Conservation (phyloP, 2,797 vertebrate species). For the Enteromius argenteus region DNA sequence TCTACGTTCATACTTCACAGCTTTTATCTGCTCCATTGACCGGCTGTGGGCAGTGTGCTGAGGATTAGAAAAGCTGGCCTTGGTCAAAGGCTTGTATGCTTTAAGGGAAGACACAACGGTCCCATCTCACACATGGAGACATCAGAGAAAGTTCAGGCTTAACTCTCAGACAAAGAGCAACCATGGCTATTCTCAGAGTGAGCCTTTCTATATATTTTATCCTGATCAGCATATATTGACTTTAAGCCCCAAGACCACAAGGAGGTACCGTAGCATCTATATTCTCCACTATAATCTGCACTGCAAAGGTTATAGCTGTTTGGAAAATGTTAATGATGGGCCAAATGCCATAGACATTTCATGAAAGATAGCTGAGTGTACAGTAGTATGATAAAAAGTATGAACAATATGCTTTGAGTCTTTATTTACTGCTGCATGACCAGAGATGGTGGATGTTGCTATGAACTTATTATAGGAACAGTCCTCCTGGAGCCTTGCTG, state of each 20-base stretch:
- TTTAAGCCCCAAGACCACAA: background rate
- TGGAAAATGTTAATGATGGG: slow-evolving; percentile 51
- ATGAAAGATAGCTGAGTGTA: slow-evolving; percentile 41
- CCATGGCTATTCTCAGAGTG: background rate
- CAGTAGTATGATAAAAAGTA: slow-evolving; percentile 15
- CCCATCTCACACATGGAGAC: slow-evolving; percentile 13
- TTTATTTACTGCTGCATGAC: slow-evolving; percentile 28
- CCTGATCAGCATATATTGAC: slow-evolving; percentile 48
- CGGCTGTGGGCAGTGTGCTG: slow-evolving; percentile 29
- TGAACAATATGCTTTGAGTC: slow-evolving; percentile 19
- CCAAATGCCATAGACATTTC: slow-evolving; percentile 29
- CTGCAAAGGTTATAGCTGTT: slow-evolving; percentile 49
- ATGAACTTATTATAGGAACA: slow-evolving; percentile 6
- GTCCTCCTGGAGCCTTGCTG: slow-evolving; percentile 14
- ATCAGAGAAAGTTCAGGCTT: slow-evolving; percentile 34
- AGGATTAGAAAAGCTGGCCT: slow-evolving; percentile 38
- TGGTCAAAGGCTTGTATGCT: slow-evolving; percentile 38
- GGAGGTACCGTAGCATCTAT: slow-evolving; percentile 23
- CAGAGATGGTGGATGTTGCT: background rate
- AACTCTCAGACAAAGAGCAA: slow-evolving; percentile 35
- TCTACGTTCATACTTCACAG: background rate
- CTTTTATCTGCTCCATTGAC: slow-evolving; percentile 39
- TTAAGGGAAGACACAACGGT: slow-evolving; percentile 25
- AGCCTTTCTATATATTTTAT: slow-evolving; percentile 42
- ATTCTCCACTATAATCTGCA: slow-evolving; percentile 38